Evolutionary conservation across 2,113 vertebrate genomes (phyloP), one percentile per base, ranked within the genome.

Genomic region (Paradoxurus hermaphroditus): DNA sequence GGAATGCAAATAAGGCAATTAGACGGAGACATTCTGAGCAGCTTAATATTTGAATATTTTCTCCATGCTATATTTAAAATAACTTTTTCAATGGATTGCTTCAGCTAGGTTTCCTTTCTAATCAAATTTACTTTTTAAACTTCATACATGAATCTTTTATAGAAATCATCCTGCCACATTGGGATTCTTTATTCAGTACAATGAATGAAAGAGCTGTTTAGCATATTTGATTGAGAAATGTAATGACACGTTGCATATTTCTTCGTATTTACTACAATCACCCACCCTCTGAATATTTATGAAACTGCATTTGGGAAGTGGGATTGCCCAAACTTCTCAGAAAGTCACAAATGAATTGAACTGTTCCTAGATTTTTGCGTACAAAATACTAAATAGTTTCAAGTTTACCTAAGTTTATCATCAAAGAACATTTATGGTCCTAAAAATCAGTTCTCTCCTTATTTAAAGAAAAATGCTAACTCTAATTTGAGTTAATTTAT

Each of bases 1-100:
- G 96, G 97, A 95, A 98, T 98, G 97, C 79, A 97, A 98, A 98
- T 88, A 83, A 95, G 70, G 72, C 94, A 97, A 98, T 99, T 98
- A 99, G 87, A 98, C 44, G 29, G 92, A 98, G 87, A 95, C 81
- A 85, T 94, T 93, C 31, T 10, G 18, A 46, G 49, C 25, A 89
- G 78, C 84, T 98, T 97, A 31, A 51, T 96, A 93, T 63, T 96
- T 87, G 27, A 93, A 93, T 95, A 97, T 97, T 98, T 97, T 27
- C 62, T 93, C 95, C 79, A 59, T 67, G 67, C 49, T 31, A 2
- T 91, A 98, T 75, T 97, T 97, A 90, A 97, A 97, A 90, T 83
- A 96, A 96, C 27, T 89, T 11, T 90, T 91, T 96, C 95, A 95
- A 81, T 36, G 65, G 97, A 73, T 68, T 70, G 29, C 86, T 95